Evolutionary conservation across 1,140 invertebrate species (phyloP).

Genomic region (Spodoptera frugiperda): DNA sequence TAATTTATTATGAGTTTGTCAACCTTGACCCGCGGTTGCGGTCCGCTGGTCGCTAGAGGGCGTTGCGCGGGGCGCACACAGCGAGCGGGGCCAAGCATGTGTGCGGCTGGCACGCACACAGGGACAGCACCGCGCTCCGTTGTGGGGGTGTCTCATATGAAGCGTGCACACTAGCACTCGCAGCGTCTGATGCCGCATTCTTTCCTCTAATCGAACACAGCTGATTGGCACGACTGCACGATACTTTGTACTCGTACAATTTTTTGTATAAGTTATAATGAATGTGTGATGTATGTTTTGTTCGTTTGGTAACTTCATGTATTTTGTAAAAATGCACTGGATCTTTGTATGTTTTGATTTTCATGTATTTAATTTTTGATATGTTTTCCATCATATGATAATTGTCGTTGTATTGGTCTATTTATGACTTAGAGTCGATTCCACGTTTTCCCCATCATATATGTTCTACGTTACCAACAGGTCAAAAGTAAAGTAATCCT

Average conservation of each 20-base stretch:
- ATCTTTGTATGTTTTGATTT: not conserved
- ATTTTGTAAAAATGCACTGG: conserved; percentile 11
- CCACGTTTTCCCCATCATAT: not conserved
- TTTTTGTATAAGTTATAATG: conserved; percentile 36
- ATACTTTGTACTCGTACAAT: conserved; percentile 35
- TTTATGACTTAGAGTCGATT: too few species aligned
- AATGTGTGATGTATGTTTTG: conserved; percentile 17
- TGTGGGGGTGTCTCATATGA: conserved; percentile 63
- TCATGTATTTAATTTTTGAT: too few species aligned
- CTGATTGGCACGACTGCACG: conserved; percentile 58
- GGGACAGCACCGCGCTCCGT: conserved; percentile 26
- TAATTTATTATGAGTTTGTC: conserved; percentile 79
- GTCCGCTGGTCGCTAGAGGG: conserved; percentile 75
- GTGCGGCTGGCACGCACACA: conserved; percentile 70
- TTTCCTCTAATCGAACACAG: conserved; percentile 53
- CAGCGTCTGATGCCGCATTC: conserved; percentile 53
- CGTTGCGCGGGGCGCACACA: conserved; percentile 68
- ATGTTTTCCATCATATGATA: too few species aligned
- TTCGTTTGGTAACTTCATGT: not conserved
- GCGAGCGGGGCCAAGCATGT: conserved; percentile 52
- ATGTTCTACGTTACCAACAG: not conserved
- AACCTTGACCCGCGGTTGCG: conserved; percentile 73
- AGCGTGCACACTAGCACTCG: conserved; percentile 54
- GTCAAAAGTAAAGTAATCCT: not conserved
- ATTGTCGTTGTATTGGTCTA: too few species aligned